Conservation (phyloP, 2,797 vertebrate species). For the Phrynocephalus vlangalii region DNA sequence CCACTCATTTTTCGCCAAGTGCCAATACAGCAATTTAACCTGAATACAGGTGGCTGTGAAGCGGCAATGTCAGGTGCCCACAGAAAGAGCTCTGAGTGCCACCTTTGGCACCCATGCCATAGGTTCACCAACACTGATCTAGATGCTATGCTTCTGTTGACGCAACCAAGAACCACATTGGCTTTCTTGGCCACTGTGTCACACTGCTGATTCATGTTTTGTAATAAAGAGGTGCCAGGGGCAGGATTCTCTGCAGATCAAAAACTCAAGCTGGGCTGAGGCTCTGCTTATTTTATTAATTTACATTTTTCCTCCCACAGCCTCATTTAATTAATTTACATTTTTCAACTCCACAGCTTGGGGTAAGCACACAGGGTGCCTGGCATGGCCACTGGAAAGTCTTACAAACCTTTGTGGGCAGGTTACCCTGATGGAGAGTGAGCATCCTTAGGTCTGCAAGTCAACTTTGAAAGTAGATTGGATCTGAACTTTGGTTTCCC, state of each 20-base stretch:
- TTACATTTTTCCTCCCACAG: too few relatives aligned
- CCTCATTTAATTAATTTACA: background rate
- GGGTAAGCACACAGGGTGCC: background rate
- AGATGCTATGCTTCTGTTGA: too few relatives aligned
- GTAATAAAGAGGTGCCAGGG: background rate
- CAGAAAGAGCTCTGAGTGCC: too few relatives aligned
- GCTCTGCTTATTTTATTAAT: background rate
- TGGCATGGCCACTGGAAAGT: background rate
- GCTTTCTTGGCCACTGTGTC: too few relatives aligned
- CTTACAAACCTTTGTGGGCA: background rate
- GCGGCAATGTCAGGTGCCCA: too few relatives aligned
- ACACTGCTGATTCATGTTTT: too few relatives aligned
- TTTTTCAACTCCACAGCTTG: background rate
- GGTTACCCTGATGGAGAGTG: background rate
- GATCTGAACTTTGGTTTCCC: background rate
- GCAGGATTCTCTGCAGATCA: background rate
- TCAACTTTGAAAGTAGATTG: background rate
- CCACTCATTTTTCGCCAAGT: too few relatives aligned
- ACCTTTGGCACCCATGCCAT: too few relatives aligned
- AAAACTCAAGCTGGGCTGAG: background rate
- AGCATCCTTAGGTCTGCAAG: background rate
- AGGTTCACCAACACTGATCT: too few relatives aligned
- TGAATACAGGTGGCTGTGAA: too few relatives aligned
- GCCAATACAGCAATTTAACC: too few relatives aligned
- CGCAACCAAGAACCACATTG: too few relatives aligned